Conservation (phyloP, 2,888 invertebrate genomes). For the Autographa gamma region DNA sequence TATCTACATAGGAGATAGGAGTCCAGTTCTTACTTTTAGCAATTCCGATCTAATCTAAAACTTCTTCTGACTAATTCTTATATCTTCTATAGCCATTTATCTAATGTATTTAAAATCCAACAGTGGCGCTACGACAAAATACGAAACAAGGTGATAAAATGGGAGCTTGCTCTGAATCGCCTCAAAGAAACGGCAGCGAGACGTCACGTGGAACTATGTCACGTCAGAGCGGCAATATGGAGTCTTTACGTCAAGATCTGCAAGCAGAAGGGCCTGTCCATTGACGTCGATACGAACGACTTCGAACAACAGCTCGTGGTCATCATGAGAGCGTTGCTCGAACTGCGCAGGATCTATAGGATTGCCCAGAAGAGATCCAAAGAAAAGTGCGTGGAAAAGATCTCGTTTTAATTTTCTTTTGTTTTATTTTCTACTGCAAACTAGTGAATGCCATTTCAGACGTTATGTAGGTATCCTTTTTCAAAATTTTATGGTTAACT, state of each 20-base stretch:
- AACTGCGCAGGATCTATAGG: conserved; percentile 85
- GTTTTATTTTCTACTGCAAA: not conserved
- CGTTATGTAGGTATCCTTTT: no score
- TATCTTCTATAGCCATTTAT: not conserved
- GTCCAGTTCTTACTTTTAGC: no score
- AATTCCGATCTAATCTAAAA: no score
- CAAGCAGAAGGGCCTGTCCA: conserved; percentile 82
- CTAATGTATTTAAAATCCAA: conserved; percentile 8
- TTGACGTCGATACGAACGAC: conserved; percentile 83
- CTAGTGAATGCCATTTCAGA: no score
- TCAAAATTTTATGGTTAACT: no score
- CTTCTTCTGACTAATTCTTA: not conserved
- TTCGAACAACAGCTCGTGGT: conserved; percentile 90
- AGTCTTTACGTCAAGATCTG: conserved; percentile 90
- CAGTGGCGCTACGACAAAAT: conserved; percentile 90
- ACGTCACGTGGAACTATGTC: conserved; percentile 88
- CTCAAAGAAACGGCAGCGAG: conserved; percentile 89
- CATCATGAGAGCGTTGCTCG: conserved; percentile 89
- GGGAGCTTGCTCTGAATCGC: conserved; percentile 89
- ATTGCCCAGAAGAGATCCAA: conserved; percentile 80
- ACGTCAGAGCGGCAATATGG: conserved; percentile 89
- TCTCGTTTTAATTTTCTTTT: not conserved
- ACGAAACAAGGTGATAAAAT: conserved; percentile 88
- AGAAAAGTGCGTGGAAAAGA: conserved; percentile 74
- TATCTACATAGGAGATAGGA: no score